These are phyloP conservation scores for Oxycera nigricornis DNA, from an alignment of 2,888 invertebrate species.

Conservation along the genomic window DNA sequence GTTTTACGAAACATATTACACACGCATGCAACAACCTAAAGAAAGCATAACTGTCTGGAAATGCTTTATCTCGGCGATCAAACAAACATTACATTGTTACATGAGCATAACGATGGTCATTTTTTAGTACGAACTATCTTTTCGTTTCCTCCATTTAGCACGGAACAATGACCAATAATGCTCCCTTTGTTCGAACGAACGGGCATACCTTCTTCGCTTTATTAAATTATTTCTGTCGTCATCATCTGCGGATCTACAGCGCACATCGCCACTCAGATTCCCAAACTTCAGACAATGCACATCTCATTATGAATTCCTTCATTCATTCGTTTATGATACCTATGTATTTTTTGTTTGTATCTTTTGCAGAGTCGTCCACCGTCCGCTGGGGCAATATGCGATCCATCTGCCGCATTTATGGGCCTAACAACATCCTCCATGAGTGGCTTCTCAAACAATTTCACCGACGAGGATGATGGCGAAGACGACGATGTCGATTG, in stretches of 20 bases:
- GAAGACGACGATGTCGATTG: conserved; percentile 20
- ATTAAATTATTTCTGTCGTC: conserved; percentile 16
- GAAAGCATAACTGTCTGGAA: background rate
- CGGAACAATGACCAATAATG: conserved; percentile 34
- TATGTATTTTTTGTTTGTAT: conserved; percentile 17
- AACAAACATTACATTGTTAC: conserved; percentile 18
- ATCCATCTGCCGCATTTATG: conserved; percentile 35
- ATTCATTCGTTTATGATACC: no score
- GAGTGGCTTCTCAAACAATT: conserved; percentile 37
- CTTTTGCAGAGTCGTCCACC: conserved; percentile 41
- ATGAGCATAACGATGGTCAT: conserved; percentile 15
- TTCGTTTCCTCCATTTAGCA: background rate
- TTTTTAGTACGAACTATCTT: background rate
- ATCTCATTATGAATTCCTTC: conserved; percentile 29
- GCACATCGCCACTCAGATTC: conserved; percentile 25
- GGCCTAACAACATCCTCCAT: conserved; percentile 42
- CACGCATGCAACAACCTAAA: background rate
- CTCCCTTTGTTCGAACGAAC: conserved; percentile 19
- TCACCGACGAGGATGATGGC: conserved; percentile 6
- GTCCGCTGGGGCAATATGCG: conserved; percentile 22
- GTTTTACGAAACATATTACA: background rate
- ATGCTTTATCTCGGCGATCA: background rate
- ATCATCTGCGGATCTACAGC: conserved; percentile 28
- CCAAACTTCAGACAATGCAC: conserved; percentile 34
- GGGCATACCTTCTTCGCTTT: background rate